Evolutionary conservation across 2,888 invertebrate genomes (phyloP).

Genomic region (Caenorhabditis uteleia): DNA sequence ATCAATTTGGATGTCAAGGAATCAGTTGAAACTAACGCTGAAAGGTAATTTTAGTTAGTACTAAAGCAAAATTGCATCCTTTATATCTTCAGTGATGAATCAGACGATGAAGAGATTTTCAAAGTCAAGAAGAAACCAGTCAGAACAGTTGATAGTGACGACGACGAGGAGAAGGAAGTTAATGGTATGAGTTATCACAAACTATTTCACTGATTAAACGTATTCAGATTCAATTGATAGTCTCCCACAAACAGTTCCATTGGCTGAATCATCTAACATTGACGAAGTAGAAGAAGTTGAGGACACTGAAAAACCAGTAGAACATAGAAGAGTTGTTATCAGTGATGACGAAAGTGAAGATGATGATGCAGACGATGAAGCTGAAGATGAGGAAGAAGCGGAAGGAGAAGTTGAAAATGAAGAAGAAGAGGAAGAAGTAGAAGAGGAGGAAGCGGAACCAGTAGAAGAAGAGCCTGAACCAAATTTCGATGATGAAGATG

Average conservation of each 20-base stretch:
- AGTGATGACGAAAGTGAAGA: slow-evolving; percentile 15
- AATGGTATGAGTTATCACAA: background rate
- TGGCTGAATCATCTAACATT: too few species aligned
- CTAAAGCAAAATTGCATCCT: background rate
- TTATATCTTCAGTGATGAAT: background rate
- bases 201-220: too few species aligned
- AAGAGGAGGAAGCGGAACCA: slow-evolving; percentile 16
- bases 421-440: slow-evolving; percentile 22
- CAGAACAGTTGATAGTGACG: slow-evolving; percentile 23
- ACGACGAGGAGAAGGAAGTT: slow-evolving; percentile 13
- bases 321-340: slow-evolving; percentile 1
- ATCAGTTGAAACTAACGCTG: background rate
- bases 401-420: slow-evolving; percentile 21
- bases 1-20: background rate
- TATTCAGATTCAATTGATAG: background rate
- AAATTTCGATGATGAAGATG: slow-evolving; percentile 46
- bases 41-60: background rate
- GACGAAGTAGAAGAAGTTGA: slow-evolving; percentile 6
- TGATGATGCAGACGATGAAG: slow-evolving; percentile 23
- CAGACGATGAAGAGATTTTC: background rate
- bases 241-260: background rate
- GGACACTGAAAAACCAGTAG: background rate
- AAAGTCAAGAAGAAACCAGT: slow-evolving; percentile 1
- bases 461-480: slow-evolving; percentile 10
- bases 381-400: slow-evolving; percentile 13